A percentile compares a stretch with the other conserved stretches of the same genome.
phyloP scores from a whole-genome alignment of 2,888 invertebrate species.

The Poecilobothrus nobilitatus region DNA sequence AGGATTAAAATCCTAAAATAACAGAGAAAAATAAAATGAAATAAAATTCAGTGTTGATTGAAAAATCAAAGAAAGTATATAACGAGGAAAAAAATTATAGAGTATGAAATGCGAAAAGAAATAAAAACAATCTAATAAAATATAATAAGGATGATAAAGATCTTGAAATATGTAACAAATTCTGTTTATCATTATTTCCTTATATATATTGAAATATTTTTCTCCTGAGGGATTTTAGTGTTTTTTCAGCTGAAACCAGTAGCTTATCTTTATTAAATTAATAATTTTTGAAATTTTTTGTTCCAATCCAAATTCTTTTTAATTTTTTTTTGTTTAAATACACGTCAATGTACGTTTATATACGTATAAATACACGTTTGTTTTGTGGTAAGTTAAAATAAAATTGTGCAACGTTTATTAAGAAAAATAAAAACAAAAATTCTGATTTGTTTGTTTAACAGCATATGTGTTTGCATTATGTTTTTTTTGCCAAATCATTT shows the following conservation, averaged over 20 bases:
- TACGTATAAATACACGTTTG: too few species aligned
- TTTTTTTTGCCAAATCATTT: too few species aligned
- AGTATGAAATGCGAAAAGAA: neutral
- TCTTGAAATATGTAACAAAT: neutral
- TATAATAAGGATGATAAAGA: neutral
- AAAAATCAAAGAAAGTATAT: neutral
- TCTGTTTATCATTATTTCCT: neutral
- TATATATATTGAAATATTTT: too few species aligned
- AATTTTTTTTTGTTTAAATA: too few species aligned
- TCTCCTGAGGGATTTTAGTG: neutral
- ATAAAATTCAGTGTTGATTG: neutral
- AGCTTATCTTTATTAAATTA: neutral
- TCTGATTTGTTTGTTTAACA: too few species aligned
- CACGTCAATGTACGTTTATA: too few species aligned
- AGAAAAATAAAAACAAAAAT: too few species aligned
- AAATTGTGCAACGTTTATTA: too few species aligned
- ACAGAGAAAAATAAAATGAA: neutral
- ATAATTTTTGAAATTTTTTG: neutral
- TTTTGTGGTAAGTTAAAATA: too few species aligned
- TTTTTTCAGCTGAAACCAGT: neutral
- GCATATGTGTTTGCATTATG: too few species aligned
- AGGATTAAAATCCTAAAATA: constrained; percentile 4
- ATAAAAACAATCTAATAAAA: too few species aligned
- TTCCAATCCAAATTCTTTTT: too few species aligned
- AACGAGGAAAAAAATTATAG: neutral